Conservation (phyloP, 2,113 vertebrate genomes). For the Python bivittatus region DNA sequence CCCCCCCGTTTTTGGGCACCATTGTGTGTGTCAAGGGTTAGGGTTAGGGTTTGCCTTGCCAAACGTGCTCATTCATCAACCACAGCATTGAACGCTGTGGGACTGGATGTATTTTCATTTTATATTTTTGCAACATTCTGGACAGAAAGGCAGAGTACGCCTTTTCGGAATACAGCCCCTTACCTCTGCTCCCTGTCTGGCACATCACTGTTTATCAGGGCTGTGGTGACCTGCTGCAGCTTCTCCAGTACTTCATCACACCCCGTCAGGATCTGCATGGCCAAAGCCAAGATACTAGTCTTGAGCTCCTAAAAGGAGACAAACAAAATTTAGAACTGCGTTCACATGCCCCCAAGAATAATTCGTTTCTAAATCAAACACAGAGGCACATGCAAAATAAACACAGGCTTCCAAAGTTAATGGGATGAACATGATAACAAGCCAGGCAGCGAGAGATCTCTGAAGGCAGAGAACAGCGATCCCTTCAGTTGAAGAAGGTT, state of each 20-base stretch:
- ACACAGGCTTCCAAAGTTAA: conserved; percentile 62
- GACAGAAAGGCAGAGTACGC: neutral
- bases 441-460: conserved; percentile 66
- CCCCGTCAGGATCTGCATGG: conserved; percentile 92
- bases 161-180: conserved; percentile 16
- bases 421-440: conserved; percentile 61
- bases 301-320: conserved; percentile 87
- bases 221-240: conserved; percentile 93
- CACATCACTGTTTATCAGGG: conserved; percentile 92
- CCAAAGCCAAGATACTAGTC: conserved; percentile 91
- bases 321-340: conserved; percentile 24
- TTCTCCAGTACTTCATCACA: conserved; percentile 98
- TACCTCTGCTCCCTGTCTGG: conserved; percentile 90
- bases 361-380: neutral
- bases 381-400: conserved; percentile 46
- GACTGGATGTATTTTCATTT: neutral
- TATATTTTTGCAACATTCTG: neutral
- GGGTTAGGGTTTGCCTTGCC: neutral
- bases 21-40: no score
- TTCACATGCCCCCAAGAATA: conserved; percentile 30
- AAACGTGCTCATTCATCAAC: no score
- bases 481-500: neutral
- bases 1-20: no score
- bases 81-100: neutral
- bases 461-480: neutral